Conservation (phyloP, 2,113 vertebrate genomes). For the Atrichornis clamosus region DNA sequence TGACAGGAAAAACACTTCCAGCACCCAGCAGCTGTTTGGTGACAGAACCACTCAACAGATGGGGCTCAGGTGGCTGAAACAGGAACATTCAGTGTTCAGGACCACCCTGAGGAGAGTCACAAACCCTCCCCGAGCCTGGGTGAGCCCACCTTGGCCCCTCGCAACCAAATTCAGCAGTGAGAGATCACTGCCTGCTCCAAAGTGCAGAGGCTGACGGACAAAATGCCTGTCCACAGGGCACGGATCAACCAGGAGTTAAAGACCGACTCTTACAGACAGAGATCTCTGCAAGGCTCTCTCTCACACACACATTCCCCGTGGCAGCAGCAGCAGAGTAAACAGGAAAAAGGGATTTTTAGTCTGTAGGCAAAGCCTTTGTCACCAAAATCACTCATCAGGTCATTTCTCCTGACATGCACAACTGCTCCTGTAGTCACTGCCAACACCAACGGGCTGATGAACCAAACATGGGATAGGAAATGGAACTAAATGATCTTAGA, state of each 20-base stretch:
- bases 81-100: not conserved
- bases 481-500: not conserved
- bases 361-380: not conserved
- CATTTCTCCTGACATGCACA: not conserved
- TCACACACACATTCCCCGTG: not conserved
- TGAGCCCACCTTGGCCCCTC: not conserved
- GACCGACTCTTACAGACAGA: fast-evolving
- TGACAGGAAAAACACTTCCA: not conserved
- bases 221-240: not conserved
- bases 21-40: not conserved
- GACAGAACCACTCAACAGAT: not conserved
- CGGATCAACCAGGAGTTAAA: not conserved
- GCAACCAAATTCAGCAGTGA: not conserved
- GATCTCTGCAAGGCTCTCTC: not conserved
- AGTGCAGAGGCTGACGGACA: not conserved
- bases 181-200: not conserved
- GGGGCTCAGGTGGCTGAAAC: not conserved
- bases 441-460: conserved; percentile 17
- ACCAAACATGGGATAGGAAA: conserved; percentile 14
- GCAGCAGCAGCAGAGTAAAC: not conserved
- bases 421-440: conserved; percentile 25
- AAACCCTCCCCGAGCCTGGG: not conserved
- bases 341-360: not conserved
- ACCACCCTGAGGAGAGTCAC: not conserved
- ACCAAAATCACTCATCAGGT: not conserved